phyloP scores from a whole-genome alignment of 2,797 vertebrate species.

The Dromococcyx pavoninus region DNA sequence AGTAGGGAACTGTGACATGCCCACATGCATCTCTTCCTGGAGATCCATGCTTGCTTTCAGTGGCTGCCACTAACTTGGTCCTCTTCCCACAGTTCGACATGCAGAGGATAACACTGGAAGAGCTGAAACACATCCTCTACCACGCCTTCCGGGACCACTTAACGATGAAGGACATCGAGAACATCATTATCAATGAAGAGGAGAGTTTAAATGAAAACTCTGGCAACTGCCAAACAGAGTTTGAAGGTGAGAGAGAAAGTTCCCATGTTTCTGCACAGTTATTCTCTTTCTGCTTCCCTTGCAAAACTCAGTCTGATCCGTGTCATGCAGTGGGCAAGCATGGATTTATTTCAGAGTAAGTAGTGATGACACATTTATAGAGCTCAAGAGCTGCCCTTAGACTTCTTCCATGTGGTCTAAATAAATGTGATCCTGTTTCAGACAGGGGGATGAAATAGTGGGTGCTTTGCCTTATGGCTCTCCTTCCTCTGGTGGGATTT shows the following conservation, averaged over 20 bases:
- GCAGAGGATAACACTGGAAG: constrained; percentile 96
- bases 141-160: constrained; percentile 97
- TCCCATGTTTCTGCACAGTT: neutral
- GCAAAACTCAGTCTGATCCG: fast-evolving
- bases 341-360: neutral
- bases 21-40: neutral
- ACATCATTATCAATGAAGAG: constrained; percentile 98
- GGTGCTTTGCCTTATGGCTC: neutral
- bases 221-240: constrained; percentile 95
- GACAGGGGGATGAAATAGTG: neutral
- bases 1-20: neutral
- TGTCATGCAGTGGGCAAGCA: neutral
- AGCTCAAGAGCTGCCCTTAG: neutral
- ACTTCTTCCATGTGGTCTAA: neutral
- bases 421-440: neutral
- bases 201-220: constrained; percentile 96
- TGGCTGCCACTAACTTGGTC: neutral
- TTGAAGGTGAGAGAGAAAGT: constrained; percentile 86
- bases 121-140: constrained; percentile 97
- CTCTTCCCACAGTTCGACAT: constrained; percentile 91
- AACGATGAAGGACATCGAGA: constrained; percentile 99
- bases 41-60: no score
- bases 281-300: neutral
- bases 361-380: neutral
- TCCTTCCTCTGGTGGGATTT: neutral